phyloP scores from a whole-genome alignment of 2,888 invertebrate species.

The Melinaea menophilus region DNA sequence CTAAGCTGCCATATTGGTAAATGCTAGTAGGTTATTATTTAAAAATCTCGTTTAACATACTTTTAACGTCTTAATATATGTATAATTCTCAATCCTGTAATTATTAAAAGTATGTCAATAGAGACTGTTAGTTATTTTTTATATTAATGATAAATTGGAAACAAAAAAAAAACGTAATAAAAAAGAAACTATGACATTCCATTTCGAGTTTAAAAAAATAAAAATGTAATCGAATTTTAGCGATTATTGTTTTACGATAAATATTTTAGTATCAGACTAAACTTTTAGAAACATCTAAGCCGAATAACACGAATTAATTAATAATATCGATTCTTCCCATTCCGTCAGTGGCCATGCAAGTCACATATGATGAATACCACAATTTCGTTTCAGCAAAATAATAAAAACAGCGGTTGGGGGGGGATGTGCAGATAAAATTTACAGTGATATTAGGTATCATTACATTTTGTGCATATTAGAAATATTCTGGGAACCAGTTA shows the following conservation, averaged over 20 bases:
- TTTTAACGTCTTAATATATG: slow-evolving; percentile 43
- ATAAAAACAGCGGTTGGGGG: slow-evolving; percentile 56
- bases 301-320: slow-evolving; percentile 6
- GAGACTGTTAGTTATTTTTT: slow-evolving; percentile 44
- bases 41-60: slow-evolving; percentile 59
- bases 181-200: slow-evolving; percentile 30
- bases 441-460: slow-evolving; percentile 54
- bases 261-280: slow-evolving; percentile 11
- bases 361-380: slow-evolving; percentile 45
- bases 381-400: slow-evolving; percentile 57
- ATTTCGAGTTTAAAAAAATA: slow-evolving; percentile 20
- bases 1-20: slow-evolving; percentile 78
- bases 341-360: slow-evolving; percentile 66
- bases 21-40: slow-evolving; percentile 66
- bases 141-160: slow-evolving; percentile 39
- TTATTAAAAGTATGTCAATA: slow-evolving; percentile 62
- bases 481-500: slow-evolving; percentile 16
- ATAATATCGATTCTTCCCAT: slow-evolving; percentile 37
- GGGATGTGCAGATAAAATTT: slow-evolving; percentile 64
- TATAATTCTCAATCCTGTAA: slow-evolving; percentile 24
- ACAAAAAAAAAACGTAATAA: slow-evolving; percentile 18
- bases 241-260: slow-evolving; percentile 17
- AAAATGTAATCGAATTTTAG: slow-evolving; percentile 21
- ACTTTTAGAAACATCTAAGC: slow-evolving; percentile 6
- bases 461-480: slow-evolving; percentile 21